Percentiles rank a stretch among this genome's conserved stretches.
Evolutionary conservation across 1,140 invertebrate genomes (phyloP).

Genomic region (Cydia splendana): DNA sequence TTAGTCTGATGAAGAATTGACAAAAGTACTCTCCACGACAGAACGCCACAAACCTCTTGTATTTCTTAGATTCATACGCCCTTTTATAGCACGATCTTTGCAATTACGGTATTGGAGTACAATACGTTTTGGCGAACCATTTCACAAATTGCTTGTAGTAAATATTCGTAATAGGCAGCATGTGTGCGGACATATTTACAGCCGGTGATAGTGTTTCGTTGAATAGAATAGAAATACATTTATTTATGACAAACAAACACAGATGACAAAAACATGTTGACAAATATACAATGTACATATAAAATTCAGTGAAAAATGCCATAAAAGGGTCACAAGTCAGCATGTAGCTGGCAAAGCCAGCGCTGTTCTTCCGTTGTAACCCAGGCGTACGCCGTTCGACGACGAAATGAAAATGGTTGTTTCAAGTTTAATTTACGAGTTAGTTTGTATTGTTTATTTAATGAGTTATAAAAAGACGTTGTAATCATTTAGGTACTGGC

Average conservation of each 20-base stretch:
- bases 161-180: background rate
- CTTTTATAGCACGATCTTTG: background rate
- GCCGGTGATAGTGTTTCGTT: background rate
- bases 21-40: background rate
- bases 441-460: background rate
- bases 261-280: too few relatives aligned
- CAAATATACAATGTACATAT: too few relatives aligned
- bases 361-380: too few relatives aligned
- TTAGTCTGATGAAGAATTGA: background rate
- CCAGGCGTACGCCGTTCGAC: too few relatives aligned
- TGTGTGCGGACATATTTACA: background rate
- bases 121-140: background rate
- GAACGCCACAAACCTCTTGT: background rate
- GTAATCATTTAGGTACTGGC: background rate
- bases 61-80: background rate
- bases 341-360: too few relatives aligned
- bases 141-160: background rate
- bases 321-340: too few relatives aligned
- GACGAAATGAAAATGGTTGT: background rate
- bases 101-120: background rate
- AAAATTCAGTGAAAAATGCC: too few relatives aligned
- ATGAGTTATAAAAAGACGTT: background rate
- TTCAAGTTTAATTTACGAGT: background rate
- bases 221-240: too few relatives aligned
- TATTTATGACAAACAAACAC: too few relatives aligned